These are phyloP conservation scores for Ceratoteleas bidentatus DNA, from an alignment of 1,140 invertebrate species.

Conservation along the genomic window DNA sequence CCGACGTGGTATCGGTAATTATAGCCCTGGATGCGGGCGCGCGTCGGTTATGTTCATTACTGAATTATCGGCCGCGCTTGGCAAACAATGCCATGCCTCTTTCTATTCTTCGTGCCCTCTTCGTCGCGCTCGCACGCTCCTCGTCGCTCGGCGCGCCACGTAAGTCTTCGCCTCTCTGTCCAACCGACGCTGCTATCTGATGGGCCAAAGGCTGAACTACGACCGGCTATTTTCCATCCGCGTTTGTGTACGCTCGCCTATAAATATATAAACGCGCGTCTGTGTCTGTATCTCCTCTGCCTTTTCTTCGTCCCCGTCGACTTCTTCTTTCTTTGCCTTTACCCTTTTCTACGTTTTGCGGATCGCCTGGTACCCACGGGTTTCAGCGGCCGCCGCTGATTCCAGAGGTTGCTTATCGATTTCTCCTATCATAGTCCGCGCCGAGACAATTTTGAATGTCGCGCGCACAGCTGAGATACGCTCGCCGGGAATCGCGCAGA, in stretches of 20 bases:
- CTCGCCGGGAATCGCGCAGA: no score
- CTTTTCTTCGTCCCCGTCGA: slow-evolving; percentile 7
- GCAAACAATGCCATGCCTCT: slow-evolving; percentile 78
- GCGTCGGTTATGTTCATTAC: slow-evolving; percentile 81
- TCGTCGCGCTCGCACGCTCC: slow-evolving; percentile 34
- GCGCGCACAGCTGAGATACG: no score
- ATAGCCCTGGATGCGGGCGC: slow-evolving; percentile 79
- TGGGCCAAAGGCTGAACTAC: slow-evolving; percentile 69
- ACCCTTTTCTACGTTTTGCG: slow-evolving; percentile 51
- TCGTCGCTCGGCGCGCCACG: slow-evolving; percentile 37
- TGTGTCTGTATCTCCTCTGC: slow-evolving; percentile 32
- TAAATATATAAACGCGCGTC: slow-evolving; percentile 38
- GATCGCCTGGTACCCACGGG: slow-evolving; percentile 46
- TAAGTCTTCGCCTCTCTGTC: slow-evolving; percentile 63
- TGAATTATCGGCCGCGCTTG: slow-evolving; percentile 80
- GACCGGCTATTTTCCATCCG: slow-evolving; percentile 63
- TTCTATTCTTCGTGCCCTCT: slow-evolving; percentile 62
- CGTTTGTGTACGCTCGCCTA: slow-evolving; percentile 46
- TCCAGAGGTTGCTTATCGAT: slow-evolving; percentile 57
- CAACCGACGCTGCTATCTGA: slow-evolving; percentile 66
- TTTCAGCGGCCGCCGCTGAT: slow-evolving; percentile 55
- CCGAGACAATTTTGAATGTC: no score
- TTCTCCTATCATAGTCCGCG: no score
- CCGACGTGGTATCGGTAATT: slow-evolving; percentile 81
- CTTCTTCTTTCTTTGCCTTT: slow-evolving; percentile 41